Base-by-base conservation (phyloP, 1,140 invertebrate genomes). In the Lutraria rhynchaena region DNA sequence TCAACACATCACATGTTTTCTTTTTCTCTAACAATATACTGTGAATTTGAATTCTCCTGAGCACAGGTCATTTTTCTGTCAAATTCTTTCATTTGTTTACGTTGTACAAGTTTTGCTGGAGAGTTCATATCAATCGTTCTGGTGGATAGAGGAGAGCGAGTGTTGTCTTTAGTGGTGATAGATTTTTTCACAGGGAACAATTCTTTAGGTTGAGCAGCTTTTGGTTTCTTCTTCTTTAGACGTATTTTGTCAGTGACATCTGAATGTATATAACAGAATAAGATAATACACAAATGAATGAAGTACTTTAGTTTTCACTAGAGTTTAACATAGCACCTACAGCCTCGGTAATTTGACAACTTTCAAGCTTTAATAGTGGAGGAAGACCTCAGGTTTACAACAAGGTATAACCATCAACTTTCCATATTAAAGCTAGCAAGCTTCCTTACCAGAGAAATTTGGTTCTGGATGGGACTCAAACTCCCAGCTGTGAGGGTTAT, bases 61-160 rank as follows among this genome's bases (percentile, higher is more conserved):
- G 67, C 35, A 51, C 78, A 81, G 2, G 44, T 73, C 44, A 61
- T 70, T 35, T 71, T 73, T 33, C 55, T 61, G 27, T 73, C 78
- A 33, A 71, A 5, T 9, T 81, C 69, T 73, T 81, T 81, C 1
- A 71, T 71, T 31, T 81, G 78, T 35, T 81, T 81, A 17, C 78
- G 37, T 44, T 81, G 78, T 29, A 81, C 67, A 35, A 81, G 49
- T 58, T 81, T 44, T 13, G 53, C 57, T 3, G 78, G 78, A 22
- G 78, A 81, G 67, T 81, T 81, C 57, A 81, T 73, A 46, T 81
- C 78, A 17, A 71, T 7, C 0, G 55, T 81, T 49, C 78, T 37
- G 3, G 65, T 73, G 0, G 78, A 55, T 35, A 81, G 49, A 15
- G 78, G 78, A 0, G 78, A 81, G 19, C 78, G 53, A 22, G 65